Conservation (phyloP, 2,797 vertebrate species). For the Sardinella longiceps region DNA sequence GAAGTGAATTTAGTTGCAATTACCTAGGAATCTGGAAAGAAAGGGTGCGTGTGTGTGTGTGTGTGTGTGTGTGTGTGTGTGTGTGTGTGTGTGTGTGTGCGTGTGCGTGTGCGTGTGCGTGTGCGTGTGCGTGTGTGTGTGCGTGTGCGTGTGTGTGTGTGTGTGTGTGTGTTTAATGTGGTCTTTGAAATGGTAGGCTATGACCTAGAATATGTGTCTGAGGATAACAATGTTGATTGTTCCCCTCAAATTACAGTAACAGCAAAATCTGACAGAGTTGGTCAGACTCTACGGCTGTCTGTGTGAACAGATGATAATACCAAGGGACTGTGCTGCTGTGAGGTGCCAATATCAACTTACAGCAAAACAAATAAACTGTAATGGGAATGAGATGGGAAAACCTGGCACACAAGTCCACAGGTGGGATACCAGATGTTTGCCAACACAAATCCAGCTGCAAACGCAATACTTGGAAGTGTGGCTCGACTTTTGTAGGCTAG, state of each 20-base stretch:
- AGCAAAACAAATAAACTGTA: not conserved
- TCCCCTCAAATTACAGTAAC: not conserved
- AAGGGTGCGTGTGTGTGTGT: not conserved
- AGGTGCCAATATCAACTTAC: not conserved
- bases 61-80: no score
- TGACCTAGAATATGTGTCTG: not conserved
- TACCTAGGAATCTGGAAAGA: not conserved
- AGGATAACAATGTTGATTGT: not conserved
- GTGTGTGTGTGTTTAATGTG: not conserved
- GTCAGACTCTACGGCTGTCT: not conserved
- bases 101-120: not conserved
- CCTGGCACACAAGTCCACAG: not conserved
- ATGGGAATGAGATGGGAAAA: not conserved
- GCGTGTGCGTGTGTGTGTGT: no score
- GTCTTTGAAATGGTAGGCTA: not conserved
- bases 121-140: no score
- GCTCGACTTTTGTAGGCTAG: not conserved
- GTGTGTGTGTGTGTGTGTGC: no score
- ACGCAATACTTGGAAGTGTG: not conserved
- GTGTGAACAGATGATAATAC: not conserved
- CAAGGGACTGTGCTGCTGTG: not conserved
- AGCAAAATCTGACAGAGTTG: not conserved
- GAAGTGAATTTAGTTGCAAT: not conserved
- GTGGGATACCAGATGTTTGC: not conserved
- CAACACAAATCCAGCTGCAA: not conserved